Conservation (phyloP, 64 coral and sea anemone species). For the Orbicella faveolata region DNA sequence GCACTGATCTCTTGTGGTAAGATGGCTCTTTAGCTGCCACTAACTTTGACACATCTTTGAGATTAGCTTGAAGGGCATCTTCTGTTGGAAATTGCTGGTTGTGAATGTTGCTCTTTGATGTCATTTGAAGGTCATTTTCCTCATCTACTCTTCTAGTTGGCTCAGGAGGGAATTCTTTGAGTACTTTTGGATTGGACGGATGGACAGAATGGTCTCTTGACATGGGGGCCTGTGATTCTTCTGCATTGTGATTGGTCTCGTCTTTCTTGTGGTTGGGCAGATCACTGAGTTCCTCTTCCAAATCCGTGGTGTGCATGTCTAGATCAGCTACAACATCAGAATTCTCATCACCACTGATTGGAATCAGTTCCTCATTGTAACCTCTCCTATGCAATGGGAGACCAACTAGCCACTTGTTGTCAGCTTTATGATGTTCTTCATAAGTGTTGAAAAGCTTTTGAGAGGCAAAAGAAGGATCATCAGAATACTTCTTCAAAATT, state of each 20-base stretch:
- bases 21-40: conserved; percentile 15
- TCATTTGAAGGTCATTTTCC: background rate
- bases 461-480: background rate
- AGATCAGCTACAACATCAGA: background rate
- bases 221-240: background rate
- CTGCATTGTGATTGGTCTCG: background rate
- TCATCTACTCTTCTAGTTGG: background rate
- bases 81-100: background rate
- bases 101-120: background rate
- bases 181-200: background rate
- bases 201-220: background rate
- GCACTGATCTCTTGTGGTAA: conserved; percentile 32
- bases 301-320: background rate
- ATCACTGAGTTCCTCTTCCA: conserved; percentile 1
- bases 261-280: background rate
- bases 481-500: background rate
- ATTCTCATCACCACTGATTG: background rate
- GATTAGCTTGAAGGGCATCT: no score
- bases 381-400: background rate
- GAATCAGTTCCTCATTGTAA: background rate
- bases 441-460: background rate
- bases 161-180: background rate
- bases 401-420: background rate
- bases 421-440: background rate
- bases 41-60: background rate